phyloP scores from a whole-genome alignment of 2,797 vertebrate species.

The Amniataba percoides region DNA sequence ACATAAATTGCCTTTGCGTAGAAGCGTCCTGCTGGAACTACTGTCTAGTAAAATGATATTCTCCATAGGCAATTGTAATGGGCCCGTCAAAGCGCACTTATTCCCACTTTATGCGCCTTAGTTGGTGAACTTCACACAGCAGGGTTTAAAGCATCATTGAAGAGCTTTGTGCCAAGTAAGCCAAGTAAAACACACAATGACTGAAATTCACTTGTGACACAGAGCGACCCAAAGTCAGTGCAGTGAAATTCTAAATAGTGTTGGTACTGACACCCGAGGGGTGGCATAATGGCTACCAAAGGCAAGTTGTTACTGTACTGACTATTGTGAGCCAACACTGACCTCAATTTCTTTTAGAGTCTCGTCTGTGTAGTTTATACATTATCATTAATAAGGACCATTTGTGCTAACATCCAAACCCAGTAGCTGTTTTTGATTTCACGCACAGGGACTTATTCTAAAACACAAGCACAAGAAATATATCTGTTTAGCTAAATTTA shows the following conservation, averaged over 20 bases:
- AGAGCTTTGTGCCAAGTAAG: not conserved
- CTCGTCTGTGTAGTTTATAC: not conserved
- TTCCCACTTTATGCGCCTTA: too few species aligned
- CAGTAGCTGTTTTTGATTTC: not conserved
- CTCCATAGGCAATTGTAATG: too few species aligned
- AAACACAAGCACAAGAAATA: not conserved
- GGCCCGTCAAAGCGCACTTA: too few species aligned
- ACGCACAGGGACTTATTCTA: not conserved
- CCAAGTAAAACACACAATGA: too few species aligned
- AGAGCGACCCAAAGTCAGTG: too few species aligned
- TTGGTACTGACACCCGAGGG: not conserved
- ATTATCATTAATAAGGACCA: not conserved
- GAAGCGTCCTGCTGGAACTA: too few species aligned
- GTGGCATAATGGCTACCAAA: not conserved
- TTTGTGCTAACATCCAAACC: not conserved
- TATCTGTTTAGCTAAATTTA: slow-evolving; percentile 23
- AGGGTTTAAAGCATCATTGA: not conserved
- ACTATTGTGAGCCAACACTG: too few species aligned
- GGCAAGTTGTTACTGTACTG: not conserved
- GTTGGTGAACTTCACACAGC: not conserved
- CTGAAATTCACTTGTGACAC: too few species aligned
- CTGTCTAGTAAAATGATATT: too few species aligned
- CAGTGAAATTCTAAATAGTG: not conserved
- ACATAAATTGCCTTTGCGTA: too few species aligned
- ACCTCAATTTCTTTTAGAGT: not conserved